Evolutionary conservation across 2,797 vertebrate genomes (phyloP), one percentile per base, ranked within the genome.

Genomic region (Nannoperca australis): DNA sequence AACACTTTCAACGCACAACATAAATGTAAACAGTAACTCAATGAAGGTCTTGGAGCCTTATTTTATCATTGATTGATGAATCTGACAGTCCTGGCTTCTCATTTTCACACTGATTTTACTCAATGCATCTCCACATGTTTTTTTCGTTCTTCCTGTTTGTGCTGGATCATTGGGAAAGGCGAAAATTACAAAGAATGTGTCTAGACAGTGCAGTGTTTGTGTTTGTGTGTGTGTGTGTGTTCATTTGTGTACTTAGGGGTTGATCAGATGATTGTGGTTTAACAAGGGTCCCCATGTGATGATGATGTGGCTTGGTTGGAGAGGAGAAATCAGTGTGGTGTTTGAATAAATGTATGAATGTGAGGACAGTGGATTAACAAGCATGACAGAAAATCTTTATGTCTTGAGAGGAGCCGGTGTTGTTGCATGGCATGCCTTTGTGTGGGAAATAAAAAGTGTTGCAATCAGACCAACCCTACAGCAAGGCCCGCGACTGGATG

Each of bases 191-290:
- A 64, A 72, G 70, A 86, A 85, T 85, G 67, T 65, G 50, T 76
- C 61, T 78, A 47, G 68, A 80, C 79, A 42, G 61, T 74, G 60
- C 58, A 54, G 27, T 71, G 63, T 71, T 44, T 71, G 63, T 58
- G 15, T 55, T 45, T 64, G 22, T 36, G 61, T 85, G 71, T 79
- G 58, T 74, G 15, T 68, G 36, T 59, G 32, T 56, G 30, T 81
- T 32, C 65, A 8, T 73, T 51, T 67, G 73, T 50, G 72, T 42
- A 45, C 59, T 76, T 51, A 12, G 40, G 54, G 83, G 66, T 24
- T 50, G 81, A 90, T 94, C 92, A 93, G 85, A 92, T 93, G 93
- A 91, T 89, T 81, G 86, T 27, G 81, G 82, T 84, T 73, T n/a
- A n/a, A n/a, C n/a, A n/a, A 68, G 82, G 75, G 32, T 60, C 64